Conservation (phyloP, 2,797 vertebrate genomes). For the Lacerta agilis region DNA sequence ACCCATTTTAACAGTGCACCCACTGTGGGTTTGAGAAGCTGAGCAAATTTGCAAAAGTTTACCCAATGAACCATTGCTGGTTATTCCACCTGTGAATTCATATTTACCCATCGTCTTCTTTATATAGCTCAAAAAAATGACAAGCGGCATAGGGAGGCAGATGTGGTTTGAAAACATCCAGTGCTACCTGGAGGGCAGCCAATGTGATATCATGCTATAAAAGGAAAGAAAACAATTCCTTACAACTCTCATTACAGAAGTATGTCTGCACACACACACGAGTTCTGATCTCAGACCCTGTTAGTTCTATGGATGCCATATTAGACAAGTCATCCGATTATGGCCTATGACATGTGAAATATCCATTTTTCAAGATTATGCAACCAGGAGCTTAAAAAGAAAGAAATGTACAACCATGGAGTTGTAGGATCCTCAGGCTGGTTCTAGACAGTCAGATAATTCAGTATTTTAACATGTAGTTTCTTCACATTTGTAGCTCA, state of each 20-base stretch:
- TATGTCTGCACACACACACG: neutral
- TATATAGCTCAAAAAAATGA: constrained; percentile 84
- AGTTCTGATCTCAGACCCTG: too few relatives aligned
- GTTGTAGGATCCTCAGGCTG: neutral
- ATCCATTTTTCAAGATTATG: neutral
- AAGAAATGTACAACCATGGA: neutral
- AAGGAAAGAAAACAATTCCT: constrained; percentile 12
- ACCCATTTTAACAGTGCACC: too few relatives aligned
- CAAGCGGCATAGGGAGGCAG: constrained; percentile 84
- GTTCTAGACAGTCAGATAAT: neutral
- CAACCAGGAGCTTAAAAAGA: neutral
- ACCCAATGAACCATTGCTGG: neutral
- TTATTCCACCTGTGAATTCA: neutral
- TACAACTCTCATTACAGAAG: neutral
- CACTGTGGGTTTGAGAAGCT: neutral
- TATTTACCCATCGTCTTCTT: constrained; percentile 78
- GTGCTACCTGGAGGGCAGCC: constrained; percentile 83
- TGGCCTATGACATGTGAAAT: neutral
- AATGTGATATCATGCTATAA: constrained; percentile 86
- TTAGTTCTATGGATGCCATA: neutral
- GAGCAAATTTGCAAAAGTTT: neutral
- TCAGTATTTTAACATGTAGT: too few relatives aligned
- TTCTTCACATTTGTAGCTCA: neutral
- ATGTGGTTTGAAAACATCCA: constrained; percentile 79
- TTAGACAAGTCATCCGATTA: neutral